Conservation (phyloP, 2,888 invertebrate species). For the Bursaphelenchus okinawaensis region DNA sequence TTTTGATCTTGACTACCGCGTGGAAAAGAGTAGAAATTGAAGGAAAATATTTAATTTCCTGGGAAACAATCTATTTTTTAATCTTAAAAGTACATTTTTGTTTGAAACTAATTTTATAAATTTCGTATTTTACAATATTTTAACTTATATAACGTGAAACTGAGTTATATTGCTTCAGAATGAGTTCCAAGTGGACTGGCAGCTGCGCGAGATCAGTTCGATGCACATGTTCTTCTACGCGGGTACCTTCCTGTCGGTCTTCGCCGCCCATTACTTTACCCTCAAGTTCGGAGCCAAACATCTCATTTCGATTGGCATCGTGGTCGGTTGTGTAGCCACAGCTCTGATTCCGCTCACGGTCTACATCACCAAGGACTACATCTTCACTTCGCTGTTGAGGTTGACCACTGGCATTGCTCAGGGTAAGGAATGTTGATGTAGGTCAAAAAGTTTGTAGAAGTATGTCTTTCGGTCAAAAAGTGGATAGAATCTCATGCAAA, state of each 20-base stretch:
- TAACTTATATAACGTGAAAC: too few species aligned
- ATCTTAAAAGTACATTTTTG: too few species aligned
- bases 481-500: too few species aligned
- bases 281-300: constrained; percentile 44
- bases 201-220: constrained; percentile 35
- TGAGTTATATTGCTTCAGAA: too few species aligned
- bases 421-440: constrained; percentile 30
- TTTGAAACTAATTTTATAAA: too few species aligned
- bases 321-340: constrained; percentile 36
- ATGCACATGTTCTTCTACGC: constrained; percentile 50
- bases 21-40: too few species aligned
- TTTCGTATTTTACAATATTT: too few species aligned
- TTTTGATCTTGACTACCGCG: too few species aligned
- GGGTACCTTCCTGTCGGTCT: constrained; percentile 44
- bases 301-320: constrained; percentile 33
- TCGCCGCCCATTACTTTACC: constrained; percentile 35
- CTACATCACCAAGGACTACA: constrained; percentile 26
- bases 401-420: constrained; percentile 47
- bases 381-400: constrained; percentile 30
- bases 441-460: too few species aligned
- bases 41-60: too few species aligned
- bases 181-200: constrained; percentile 39
- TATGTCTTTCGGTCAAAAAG: too few species aligned
- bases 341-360: constrained; percentile 37
- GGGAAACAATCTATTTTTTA: too few species aligned